A percentile compares a stretch with the other conserved stretches of the same genome.
Conservation (phyloP, 2,113 vertebrate genomes). For the Prinia subflava region DNA sequence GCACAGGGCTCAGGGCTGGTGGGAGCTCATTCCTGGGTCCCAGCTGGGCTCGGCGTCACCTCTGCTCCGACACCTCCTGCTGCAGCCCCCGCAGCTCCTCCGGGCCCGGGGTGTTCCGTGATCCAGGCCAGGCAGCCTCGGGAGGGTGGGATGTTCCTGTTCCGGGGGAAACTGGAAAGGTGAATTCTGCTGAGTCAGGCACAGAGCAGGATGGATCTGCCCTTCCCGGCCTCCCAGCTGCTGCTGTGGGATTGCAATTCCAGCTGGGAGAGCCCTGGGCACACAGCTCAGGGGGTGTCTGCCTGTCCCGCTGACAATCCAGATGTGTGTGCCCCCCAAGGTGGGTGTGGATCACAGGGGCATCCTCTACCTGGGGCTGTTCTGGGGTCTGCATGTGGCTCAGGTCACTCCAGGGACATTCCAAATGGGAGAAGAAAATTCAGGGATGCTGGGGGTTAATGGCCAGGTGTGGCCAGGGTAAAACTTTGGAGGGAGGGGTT, state of each 20-base stretch:
- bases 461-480: background rate
- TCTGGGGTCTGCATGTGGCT: background rate
- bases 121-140: rapidly evolving
- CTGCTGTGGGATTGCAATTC: background rate
- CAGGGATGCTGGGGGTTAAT: background rate
- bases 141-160: background rate
- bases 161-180: too few species aligned
- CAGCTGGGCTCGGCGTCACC: background rate
- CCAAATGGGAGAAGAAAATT: background rate
- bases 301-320: background rate
- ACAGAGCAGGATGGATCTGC: background rate
- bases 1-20: background rate
- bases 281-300: background rate
- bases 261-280: background rate
- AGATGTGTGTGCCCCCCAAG: background rate
- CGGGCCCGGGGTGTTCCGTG: too few species aligned
- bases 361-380: background rate
- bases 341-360: background rate
- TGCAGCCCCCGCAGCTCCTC: background rate
- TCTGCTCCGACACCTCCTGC: background rate
- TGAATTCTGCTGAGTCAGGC: background rate
- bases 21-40: background rate
- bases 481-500: background rate
- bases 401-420: background rate
- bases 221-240: background rate